Evolutionary conservation across 2,888 invertebrate species (phyloP).

Genomic region (Nomada goodeniana): DNA sequence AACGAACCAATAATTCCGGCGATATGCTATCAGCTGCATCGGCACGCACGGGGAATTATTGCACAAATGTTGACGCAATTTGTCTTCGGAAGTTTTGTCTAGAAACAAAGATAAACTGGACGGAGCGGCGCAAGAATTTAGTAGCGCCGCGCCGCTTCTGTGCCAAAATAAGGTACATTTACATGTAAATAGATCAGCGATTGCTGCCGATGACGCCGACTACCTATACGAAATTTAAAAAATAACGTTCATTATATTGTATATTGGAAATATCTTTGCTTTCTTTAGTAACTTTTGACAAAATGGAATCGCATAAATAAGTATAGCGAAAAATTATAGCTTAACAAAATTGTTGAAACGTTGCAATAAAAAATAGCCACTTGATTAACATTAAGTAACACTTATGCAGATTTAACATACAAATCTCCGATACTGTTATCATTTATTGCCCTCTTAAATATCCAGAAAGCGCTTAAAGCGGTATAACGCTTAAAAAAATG

Average conservation of each 20-base stretch:
- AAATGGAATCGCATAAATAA: neutral
- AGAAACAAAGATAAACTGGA: neutral
- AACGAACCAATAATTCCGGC: conserved; percentile 5
- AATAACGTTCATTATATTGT: neutral
- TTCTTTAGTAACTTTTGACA: neutral
- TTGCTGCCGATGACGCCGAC: neutral
- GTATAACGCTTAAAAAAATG: neutral
- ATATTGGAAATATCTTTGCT: neutral
- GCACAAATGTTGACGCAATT: conserved; percentile 3
- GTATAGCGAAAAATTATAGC: neutral
- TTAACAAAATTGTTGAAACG: neutral
- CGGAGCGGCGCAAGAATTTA: neutral
- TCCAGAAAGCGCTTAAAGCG: neutral
- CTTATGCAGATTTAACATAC: neutral
- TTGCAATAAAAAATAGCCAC: neutral
- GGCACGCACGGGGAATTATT: neutral
- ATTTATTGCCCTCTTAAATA: neutral
- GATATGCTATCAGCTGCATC: conserved; percentile 10
- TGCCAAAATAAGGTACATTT: conserved; percentile 3
- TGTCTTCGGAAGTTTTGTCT: neutral
- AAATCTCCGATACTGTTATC: neutral
- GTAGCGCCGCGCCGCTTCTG: neutral
- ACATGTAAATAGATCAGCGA: neutral
- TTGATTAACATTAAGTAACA: conserved; percentile 2
- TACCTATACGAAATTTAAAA: neutral